Percentiles rank a stretch among this genome's conserved stretches.
These are phyloP conservation scores for Molossus alvarezi DNA, from an alignment of 2,797 vertebrate species.

Conservation along the genomic window DNA sequence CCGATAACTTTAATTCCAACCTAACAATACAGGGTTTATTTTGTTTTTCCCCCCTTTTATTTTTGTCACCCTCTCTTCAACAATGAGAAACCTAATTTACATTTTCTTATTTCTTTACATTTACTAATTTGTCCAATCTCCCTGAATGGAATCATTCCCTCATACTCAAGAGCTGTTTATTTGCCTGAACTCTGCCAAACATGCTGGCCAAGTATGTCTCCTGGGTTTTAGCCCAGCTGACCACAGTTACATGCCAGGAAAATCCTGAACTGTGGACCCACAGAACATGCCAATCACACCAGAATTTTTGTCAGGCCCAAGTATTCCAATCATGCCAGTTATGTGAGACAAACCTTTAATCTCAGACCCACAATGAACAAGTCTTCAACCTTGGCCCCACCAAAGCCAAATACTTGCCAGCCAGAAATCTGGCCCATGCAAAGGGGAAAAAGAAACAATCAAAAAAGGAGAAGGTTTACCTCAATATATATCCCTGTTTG, in stretches of 20 bases:
- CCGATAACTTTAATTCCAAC: not conserved
- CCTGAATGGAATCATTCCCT: not conserved
- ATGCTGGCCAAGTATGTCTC: not conserved
- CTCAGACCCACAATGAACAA: not conserved
- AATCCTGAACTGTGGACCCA: not conserved
- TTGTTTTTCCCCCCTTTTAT: not conserved
- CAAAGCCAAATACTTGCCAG: not conserved
- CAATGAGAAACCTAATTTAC: not conserved
- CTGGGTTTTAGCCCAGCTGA: not conserved
- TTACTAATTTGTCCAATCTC: not conserved
- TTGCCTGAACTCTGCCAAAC: not conserved
- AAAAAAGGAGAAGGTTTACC: not conserved
- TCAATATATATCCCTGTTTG: not conserved
- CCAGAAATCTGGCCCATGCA: rapidly evolving
- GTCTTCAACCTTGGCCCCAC: not conserved
- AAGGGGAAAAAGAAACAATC: not conserved
- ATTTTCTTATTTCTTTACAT: not conserved
- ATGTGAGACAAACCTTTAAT: not conserved
- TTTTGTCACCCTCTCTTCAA: not conserved
- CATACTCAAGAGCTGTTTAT: not conserved
- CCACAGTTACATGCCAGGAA: not conserved
- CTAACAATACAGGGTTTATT: not conserved
- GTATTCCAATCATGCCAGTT: not conserved
- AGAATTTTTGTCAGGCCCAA: not conserved
- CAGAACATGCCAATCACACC: not conserved